A percentile compares a stretch with the other conserved stretches of the same genome.
These are phyloP conservation scores for Pangasianodon gigas DNA, from an alignment of 2,113 vertebrate genomes.

Conservation along the genomic window DNA sequence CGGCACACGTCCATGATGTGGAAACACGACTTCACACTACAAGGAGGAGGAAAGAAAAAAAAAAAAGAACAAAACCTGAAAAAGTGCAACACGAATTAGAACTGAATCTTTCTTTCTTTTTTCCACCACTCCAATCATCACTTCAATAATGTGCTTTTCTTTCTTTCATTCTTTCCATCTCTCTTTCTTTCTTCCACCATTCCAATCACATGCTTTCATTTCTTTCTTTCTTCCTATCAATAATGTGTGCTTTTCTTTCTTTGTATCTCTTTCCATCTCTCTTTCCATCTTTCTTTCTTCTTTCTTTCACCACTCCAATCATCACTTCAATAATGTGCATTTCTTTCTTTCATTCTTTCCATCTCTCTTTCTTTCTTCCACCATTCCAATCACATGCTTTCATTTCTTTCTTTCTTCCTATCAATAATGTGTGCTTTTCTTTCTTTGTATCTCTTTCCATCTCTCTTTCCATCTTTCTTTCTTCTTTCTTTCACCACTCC, in stretches of 20 bases:
- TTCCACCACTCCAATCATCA: too few relatives aligned
- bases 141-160: not conserved
- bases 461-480: not conserved
- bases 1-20: conserved; percentile 98
- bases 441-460: not conserved
- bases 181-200: not conserved
- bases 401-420: not conserved
- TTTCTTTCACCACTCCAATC: too few relatives aligned
- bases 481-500: not conserved
- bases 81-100: not conserved
- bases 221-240: not conserved
- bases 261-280: not conserved
- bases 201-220: not conserved
- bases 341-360: not conserved
- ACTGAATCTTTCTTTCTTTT: not conserved
- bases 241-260: not conserved
- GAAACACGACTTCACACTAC: conserved; percentile 95
- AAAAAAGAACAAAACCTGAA: not conserved
- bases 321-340: too few relatives aligned
- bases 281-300: not conserved
- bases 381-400: too few relatives aligned
- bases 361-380: not conserved
- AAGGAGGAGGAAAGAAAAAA: not conserved
- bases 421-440: not conserved
- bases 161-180: too few relatives aligned